Base-by-base conservation (phyloP, 2,888 invertebrate genomes). In the Matsumyia berberina region DNA sequence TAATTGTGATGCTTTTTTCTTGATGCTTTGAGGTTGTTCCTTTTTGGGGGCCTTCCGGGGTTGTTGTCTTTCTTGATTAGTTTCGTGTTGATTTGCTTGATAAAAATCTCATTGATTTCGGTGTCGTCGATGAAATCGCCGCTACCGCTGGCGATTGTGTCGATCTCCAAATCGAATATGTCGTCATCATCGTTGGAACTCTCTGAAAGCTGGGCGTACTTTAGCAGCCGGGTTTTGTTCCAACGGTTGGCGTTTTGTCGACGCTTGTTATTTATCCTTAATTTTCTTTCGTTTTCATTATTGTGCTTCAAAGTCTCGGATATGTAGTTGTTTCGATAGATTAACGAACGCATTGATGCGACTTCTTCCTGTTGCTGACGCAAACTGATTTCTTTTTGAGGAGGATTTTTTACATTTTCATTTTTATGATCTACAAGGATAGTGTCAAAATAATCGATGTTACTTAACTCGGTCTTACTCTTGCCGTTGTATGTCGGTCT, bases 121-220 rank as follows among this genome's bases (percentile, higher is more conserved):
- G 77, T 85, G 9, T 86, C 81, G 39, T 87, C 86, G 35, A 86
- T 66, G 42, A 87, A 88, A 55, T 87, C 86, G 19, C 88, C 88
- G 53, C 88, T 88, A 7, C 88, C 88, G 58, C 88, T 88, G n/a
- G 78, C 87, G 15, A 70, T 64, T 9, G 55, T 60, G 33, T 86
- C 87, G 24, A 81, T 74, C 11, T 87, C 87, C 6, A 70, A 42
- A 15, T 86, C 74, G 9, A 83, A 77, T 19, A 76, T 53, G 5
- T 80, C 78, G 31, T 72, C 73, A 7, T 86, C 83, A 11, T 64
- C 72, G 15, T 46, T 46, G 2, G 0, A 7, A 4, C 19, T 31
- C 17, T 49, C 5, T 12, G n/a, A 24, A n/a, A 51, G 33, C 46
- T 66, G 78, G 44, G 37, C 12, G 7, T 70, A 51, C 4, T 39